phyloP scores from a whole-genome alignment of 2,113 vertebrate species.

The Actinemys pallida region DNA sequence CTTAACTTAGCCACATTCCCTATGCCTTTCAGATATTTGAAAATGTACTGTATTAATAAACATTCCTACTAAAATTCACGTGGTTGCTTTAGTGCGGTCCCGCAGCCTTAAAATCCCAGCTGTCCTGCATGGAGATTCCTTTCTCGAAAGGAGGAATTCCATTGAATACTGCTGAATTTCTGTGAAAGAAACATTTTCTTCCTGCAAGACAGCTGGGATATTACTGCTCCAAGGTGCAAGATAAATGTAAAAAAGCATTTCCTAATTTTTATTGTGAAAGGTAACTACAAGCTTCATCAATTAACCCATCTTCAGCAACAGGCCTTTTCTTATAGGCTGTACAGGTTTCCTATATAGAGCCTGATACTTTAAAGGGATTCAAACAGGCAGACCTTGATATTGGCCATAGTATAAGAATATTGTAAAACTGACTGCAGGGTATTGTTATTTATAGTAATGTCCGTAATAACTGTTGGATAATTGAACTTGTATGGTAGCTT shows the following conservation, averaged over 20 bases:
- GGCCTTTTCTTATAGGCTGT: neutral
- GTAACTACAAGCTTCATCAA: neutral
- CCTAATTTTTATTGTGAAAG: neutral
- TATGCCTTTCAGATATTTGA: neutral
- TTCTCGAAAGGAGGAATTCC: accelerated
- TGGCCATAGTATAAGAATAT: neutral
- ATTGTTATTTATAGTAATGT: neutral
- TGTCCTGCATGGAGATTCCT: accelerated
- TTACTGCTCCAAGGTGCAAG: neutral
- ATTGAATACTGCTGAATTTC: accelerated
- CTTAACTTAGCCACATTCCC: neutral
- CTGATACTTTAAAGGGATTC: neutral
- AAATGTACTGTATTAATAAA: neutral
- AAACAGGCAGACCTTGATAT: neutral
- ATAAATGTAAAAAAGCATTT: neutral
- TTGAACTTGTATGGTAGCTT: neutral
- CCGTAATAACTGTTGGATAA: neutral
- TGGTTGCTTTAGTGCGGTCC: accelerated
- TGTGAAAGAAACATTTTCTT: accelerated
- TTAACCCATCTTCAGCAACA: neutral
- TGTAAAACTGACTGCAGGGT: neutral
- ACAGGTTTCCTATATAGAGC: neutral
- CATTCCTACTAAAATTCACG: neutral
- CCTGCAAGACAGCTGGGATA: accelerated
- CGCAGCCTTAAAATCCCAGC: neutral